A percentile compares a stretch with the other conserved stretches of the same genome.
phyloP scores from a whole-genome alignment of 2,888 invertebrate species.

The Ditula angustiorana region DNA sequence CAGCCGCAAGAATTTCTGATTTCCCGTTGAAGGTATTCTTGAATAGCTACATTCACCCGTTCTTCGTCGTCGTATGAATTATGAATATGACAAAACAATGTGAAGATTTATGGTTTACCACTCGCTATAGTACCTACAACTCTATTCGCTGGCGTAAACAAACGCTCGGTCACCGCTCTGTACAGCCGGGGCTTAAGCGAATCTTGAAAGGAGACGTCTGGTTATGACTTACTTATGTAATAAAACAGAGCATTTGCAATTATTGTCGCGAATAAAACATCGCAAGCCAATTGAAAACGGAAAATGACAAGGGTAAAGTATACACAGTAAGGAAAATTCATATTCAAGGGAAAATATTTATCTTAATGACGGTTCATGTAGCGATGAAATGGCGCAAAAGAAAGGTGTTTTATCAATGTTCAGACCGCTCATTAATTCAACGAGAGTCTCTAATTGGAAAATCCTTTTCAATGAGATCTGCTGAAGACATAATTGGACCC shows the following conservation, averaged over 20 bases:
- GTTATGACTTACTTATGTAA: slow-evolving; percentile 30
- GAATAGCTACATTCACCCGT: slow-evolving; percentile 51
- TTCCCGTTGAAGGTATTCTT: slow-evolving; percentile 46
- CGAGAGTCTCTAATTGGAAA: slow-evolving; percentile 68
- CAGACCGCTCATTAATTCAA: slow-evolving; percentile 69
- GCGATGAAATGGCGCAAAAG: slow-evolving; percentile 59
- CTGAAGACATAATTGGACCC: slow-evolving; percentile 70
- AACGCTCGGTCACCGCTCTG: not conserved
- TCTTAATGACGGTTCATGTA: slow-evolving; percentile 51
- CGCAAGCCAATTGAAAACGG: slow-evolving; percentile 5
- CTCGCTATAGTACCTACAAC: slow-evolving; percentile 47
- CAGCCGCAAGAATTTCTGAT: slow-evolving; percentile 24
- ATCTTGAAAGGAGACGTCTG: slow-evolving; percentile 28
- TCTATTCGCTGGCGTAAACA: slow-evolving; percentile 31
- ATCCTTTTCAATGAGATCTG: slow-evolving; percentile 68
- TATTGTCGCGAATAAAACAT: slow-evolving; percentile 21
- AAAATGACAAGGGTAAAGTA: slow-evolving; percentile 46
- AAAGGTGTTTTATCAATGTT: slow-evolving; percentile 64
- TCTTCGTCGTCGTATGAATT: slow-evolving; percentile 53
- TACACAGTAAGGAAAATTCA: slow-evolving; percentile 45
- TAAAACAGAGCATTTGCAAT: slow-evolving; percentile 23
- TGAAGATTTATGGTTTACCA: slow-evolving; percentile 64
- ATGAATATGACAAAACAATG: slow-evolving; percentile 65
- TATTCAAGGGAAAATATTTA: slow-evolving; percentile 49
- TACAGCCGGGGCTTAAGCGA: slow-evolving; percentile 11